These are phyloP conservation scores for Chelonia mydas DNA, from an alignment of 2,797 vertebrate genomes.

Conservation along the genomic window DNA sequence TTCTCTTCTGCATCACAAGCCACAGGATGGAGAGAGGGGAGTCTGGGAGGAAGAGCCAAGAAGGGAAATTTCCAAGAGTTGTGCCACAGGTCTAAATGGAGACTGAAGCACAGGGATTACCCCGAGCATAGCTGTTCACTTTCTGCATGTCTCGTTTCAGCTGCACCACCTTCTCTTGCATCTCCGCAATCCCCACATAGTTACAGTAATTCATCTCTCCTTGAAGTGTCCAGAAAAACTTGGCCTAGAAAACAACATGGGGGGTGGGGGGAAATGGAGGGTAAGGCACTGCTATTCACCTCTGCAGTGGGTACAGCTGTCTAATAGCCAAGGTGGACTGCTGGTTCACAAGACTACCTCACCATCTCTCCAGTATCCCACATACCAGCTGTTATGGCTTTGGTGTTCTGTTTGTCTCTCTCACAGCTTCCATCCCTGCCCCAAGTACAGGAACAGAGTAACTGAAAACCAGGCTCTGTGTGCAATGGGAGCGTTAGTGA, in stretches of 20 bases:
- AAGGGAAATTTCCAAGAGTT: fast-evolving
- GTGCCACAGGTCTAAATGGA: background rate
- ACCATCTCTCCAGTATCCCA: background rate
- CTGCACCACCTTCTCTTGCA: slow-evolving; percentile 42
- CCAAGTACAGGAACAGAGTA: background rate
- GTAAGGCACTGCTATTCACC: background rate
- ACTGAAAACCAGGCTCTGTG: background rate
- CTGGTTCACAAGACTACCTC: background rate
- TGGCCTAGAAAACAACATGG: slow-evolving; percentile 39
- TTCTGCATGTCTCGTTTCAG: slow-evolving; percentile 50
- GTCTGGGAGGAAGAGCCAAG: background rate
- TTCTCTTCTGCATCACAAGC: background rate
- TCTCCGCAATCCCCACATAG: slow-evolving; percentile 44
- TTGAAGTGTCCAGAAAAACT: slow-evolving; percentile 56
- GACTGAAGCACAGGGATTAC: slow-evolving; percentile 6
- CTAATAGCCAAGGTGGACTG: background rate
- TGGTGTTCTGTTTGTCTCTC: fast-evolving
- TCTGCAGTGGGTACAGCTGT: background rate
- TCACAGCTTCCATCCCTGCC: background rate
- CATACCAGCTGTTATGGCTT: background rate
- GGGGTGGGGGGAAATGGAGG: background rate
- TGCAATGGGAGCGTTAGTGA: background rate
- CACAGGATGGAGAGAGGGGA: background rate
- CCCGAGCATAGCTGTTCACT: slow-evolving; percentile 30
- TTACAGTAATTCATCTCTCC: slow-evolving; percentile 61